A percentile compares a stretch with the other conserved stretches of the same genome.
phyloP scores from a whole-genome alignment of 2,797 vertebrate genomes.

The Gadopsis bispinosus region DNA sequence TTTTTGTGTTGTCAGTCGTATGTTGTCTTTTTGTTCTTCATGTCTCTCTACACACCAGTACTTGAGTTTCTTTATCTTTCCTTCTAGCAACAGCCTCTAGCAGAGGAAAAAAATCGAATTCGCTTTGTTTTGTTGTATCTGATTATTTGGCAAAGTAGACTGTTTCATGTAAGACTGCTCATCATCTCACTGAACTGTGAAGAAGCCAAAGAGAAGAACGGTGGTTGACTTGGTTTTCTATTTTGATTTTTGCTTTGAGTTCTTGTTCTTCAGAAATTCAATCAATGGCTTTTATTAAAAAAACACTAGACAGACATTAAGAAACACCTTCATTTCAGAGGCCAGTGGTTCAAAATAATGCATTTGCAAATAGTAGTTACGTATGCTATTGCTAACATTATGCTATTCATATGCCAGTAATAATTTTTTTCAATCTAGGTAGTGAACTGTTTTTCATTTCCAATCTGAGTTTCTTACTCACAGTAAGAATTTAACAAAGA shows the following conservation, averaged over 20 bases:
- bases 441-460: slow-evolving; percentile 61
- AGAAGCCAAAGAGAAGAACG: slow-evolving; percentile 61
- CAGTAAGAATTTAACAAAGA: slow-evolving; percentile 40
- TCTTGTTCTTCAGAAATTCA: not conserved
- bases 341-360: slow-evolving; percentile 34
- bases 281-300: slow-evolving; percentile 24
- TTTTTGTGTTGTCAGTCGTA: slow-evolving; percentile 37
- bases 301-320: slow-evolving; percentile 31
- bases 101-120: slow-evolving; percentile 23
- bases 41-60: slow-evolving; percentile 54
- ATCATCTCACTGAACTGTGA: slow-evolving; percentile 78
- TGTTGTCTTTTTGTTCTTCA: slow-evolving; percentile 5
- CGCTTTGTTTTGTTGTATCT: not conserved
- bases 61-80: slow-evolving; percentile 62
- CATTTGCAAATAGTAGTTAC: slow-evolving; percentile 28
- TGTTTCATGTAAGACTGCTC: slow-evolving; percentile 23
- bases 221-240: not conserved
- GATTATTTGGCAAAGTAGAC: slow-evolving; percentile 2
- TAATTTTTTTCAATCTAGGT: slow-evolving; percentile 45
- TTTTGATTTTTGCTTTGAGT: slow-evolving; percentile 17
- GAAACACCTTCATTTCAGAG: slow-evolving; percentile 5
- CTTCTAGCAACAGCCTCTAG: slow-evolving; percentile 18
- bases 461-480: slow-evolving; percentile 31
- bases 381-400: slow-evolving; percentile 25
- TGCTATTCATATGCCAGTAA: slow-evolving; percentile 56